Conservation (phyloP, 2,888 invertebrate genomes). For the Agapetus fuscipes region DNA sequence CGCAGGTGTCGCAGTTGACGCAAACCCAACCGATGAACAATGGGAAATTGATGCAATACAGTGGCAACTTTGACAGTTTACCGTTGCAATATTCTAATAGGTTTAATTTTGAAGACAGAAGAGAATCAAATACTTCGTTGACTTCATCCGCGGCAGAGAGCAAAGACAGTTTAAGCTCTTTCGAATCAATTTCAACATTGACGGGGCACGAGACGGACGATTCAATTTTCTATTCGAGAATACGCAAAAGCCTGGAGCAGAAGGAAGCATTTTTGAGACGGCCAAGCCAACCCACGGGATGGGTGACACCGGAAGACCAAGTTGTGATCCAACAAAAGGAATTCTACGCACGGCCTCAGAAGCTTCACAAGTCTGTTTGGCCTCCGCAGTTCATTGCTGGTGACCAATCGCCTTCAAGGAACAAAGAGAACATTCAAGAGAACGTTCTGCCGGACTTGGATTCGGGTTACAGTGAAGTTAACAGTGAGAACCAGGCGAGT, state of each 20-base stretch:
- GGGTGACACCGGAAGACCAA: constrained; percentile 38
- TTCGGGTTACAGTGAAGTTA: constrained; percentile 41
- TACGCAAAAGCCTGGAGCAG: constrained; percentile 77
- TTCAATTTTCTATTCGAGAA: constrained; percentile 62
- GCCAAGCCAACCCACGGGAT: constrained; percentile 57
- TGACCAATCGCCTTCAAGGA: constrained; percentile 25
- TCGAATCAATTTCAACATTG: constrained; percentile 57
- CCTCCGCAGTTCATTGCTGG: constrained; percentile 41
- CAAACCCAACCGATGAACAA: constrained; percentile 20
- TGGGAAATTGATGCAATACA: constrained; percentile 36
- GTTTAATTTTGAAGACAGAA: constrained; percentile 30
- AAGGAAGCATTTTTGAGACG: constrained; percentile 82
- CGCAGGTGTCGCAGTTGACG: constrained; percentile 6
- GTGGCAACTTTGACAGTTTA: constrained; percentile 32
- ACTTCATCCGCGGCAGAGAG: constrained; percentile 53
- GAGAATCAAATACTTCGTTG: constrained; percentile 52
- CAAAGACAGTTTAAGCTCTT: constrained; percentile 59
- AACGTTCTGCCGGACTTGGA: constrained; percentile 35
- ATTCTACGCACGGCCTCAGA: constrained; percentile 72
- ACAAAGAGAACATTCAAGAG: constrained; percentile 29
- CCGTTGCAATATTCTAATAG: constrained; percentile 19
- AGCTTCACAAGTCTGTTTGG: constrained; percentile 62
- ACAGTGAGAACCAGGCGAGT: constrained; percentile 25
- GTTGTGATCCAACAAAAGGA: constrained; percentile 54
- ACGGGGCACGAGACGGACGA: constrained; percentile 61